Conservation (phyloP, 1,140 invertebrate species). For the Nephotettix cincticeps region DNA sequence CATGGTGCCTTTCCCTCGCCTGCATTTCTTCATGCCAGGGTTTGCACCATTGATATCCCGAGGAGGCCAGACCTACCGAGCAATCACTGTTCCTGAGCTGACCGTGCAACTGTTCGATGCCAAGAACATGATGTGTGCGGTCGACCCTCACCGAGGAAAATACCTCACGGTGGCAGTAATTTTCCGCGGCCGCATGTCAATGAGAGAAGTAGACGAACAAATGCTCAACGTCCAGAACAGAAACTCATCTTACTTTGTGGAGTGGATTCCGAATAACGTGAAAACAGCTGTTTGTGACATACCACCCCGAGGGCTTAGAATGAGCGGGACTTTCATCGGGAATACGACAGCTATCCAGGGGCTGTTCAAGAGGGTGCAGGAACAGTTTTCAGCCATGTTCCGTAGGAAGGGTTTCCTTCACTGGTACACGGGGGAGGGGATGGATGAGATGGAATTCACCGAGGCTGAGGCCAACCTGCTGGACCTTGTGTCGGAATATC, state of each 20-base stretch:
- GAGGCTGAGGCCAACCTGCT: constrained; percentile 45
- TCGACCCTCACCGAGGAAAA: constrained; percentile 58
- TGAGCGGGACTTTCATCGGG: constrained; percentile 61
- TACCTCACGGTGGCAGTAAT: constrained; percentile 62
- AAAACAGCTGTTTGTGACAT: constrained; percentile 73
- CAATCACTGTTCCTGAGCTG: constrained; percentile 56
- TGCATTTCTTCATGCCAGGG: constrained; percentile 65
- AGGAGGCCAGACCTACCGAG: constrained; percentile 50
- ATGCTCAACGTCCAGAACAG: constrained; percentile 86
- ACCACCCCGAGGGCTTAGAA: constrained; percentile 62
- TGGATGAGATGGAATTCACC: constrained; percentile 79
- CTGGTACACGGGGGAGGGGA: constrained; percentile 73
- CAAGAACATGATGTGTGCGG: constrained; percentile 60
- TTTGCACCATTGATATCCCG: constrained; percentile 60
- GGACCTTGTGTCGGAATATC: constrained; percentile 49
- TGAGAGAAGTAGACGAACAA: too few relatives aligned
- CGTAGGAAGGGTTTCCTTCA: constrained; percentile 61
- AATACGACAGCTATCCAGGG: constrained; percentile 46
- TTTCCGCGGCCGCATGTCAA: constrained; percentile 48
- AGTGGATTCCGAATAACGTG: constrained; percentile 74
- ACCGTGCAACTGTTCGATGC: constrained; percentile 56
- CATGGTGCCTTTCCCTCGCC: constrained; percentile 65
- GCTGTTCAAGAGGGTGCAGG: constrained; percentile 47
- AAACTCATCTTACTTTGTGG: constrained; percentile 68
- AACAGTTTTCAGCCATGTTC: constrained; percentile 60